Percentiles rank a stretch among this genome's conserved stretches.
These are phyloP conservation scores for Chloroclysta siterata DNA, from an alignment of 2,888 invertebrate genomes.

Conservation along the genomic window DNA sequence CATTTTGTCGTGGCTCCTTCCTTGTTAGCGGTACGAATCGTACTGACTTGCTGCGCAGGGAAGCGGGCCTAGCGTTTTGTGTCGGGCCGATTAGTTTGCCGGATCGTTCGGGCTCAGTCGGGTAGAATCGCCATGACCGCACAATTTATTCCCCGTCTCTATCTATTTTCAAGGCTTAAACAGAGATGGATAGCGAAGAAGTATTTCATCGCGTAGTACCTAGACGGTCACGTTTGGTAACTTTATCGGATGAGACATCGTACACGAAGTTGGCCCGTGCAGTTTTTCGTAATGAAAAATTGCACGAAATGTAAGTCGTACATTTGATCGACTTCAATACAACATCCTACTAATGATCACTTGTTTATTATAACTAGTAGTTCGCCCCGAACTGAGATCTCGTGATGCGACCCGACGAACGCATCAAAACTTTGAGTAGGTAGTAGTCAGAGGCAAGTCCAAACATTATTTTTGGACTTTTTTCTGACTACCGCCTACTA, in stretches of 20 bases:
- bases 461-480: no score
- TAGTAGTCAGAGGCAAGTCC: no score
- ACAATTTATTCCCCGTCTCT: constrained; percentile 11
- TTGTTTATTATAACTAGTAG: no score
- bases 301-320: no score
- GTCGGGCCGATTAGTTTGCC: constrained; percentile 21
- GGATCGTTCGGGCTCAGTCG: constrained; percentile 18
- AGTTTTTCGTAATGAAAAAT: no score
- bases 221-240: background rate
- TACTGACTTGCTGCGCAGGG: constrained; percentile 17
- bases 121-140: constrained; percentile 10
- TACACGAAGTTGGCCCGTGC: constrained; percentile 1
- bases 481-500: no score
- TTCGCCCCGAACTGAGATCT: no score
- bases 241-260: constrained; percentile 6
- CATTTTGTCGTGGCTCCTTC: constrained; percentile 9
- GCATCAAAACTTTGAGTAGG: no score
- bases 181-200: constrained; percentile 4
- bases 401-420: no score
- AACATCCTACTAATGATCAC: no score
- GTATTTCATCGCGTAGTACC: background rate
- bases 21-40: constrained; percentile 30
- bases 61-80: background rate
- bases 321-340: no score
- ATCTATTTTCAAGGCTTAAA: background rate